These are phyloP conservation scores for Bos indicus DNA, from an alignment of 2,113 vertebrate genomes.

Conservation along the genomic window DNA sequence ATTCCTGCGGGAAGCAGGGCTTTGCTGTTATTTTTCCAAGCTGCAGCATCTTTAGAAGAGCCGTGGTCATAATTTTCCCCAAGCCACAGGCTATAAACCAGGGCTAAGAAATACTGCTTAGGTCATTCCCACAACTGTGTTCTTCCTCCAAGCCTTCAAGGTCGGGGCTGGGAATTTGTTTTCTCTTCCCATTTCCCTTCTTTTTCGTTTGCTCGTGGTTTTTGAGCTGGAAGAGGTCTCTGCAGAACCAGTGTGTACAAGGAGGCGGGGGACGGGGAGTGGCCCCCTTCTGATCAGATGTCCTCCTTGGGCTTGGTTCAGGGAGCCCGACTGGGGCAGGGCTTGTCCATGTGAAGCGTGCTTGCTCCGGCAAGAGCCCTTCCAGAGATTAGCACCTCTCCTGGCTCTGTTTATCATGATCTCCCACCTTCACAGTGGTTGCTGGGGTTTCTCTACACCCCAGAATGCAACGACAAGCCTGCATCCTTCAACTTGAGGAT, in stretches of 20 bases:
- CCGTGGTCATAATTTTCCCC: neutral
- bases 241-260: neutral
- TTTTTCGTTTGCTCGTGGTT: neutral
- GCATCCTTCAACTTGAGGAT: fast-evolving
- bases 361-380: neutral
- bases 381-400: neutral
- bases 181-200: neutral
- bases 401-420: neutral
- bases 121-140: neutral
- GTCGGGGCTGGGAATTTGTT: neutral
- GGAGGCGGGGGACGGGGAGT: neutral
- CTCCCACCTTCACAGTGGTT: neutral
- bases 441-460: neutral
- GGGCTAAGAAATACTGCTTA: neutral
- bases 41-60: neutral
- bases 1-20: fast-evolving
- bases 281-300: too few relatives aligned
- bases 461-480: fast-evolving
- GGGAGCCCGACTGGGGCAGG: neutral
- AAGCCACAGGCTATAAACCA: neutral
- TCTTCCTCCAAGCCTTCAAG: neutral
- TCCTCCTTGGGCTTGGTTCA: neutral
- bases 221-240: neutral
- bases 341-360: fast-evolving
- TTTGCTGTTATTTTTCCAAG: neutral